Base-by-base conservation (phyloP, 2,113 vertebrate genomes). In the Rhea americana region DNA sequence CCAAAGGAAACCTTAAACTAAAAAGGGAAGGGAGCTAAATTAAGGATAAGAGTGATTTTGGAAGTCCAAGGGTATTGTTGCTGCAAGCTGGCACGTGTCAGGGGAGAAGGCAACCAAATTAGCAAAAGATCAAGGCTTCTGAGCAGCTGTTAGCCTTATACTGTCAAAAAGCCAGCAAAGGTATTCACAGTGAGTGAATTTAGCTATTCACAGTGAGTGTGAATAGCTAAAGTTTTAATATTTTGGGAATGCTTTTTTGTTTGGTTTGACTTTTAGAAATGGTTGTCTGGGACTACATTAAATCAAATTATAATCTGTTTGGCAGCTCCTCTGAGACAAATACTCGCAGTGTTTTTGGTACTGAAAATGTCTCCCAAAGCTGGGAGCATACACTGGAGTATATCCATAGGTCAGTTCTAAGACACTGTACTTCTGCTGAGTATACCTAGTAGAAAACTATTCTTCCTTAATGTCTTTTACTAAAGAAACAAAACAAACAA, bases 111-210 rank as follows among this genome's bases (percentile, higher is more conserved):
- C 80, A 90, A 22, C 68, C 45, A 47, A 74, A 75, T 50, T 94
- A 91, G 89, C 76, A 83, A 45, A n/a, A 50, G 93, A 89, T 93
- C 81, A 94, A 90, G 93, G 77, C 26, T 80, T 21, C 56, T 83
- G 30, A 62, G 59, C 18, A 90, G 39, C 65, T 63, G 35, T 58
- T 74, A 62, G 12, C 26, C 26, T 89, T 80, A 67, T 76, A 48
- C 77, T 93, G 89, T 83, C 65, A 71, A 53, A 81, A 85, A 83
- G 24, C 0, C 47, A 35, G 30, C 45, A 83, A 81, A 86, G 76
- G 90, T 88, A 72, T 41, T n/a, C n/a, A n/a, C n/a, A n/a, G n/a
- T n/a, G n/a, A n/a, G n/a, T n/a, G n/a, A n/a, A n/a, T n/a, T n/a
- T n/a, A n/a, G n/a, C n/a, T n/a, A n/a, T n/a, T n/a, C n/a, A n/a